Base-by-base conservation (phyloP, 1,140 invertebrate species). In the Drosophila lacteicornis region DNA sequence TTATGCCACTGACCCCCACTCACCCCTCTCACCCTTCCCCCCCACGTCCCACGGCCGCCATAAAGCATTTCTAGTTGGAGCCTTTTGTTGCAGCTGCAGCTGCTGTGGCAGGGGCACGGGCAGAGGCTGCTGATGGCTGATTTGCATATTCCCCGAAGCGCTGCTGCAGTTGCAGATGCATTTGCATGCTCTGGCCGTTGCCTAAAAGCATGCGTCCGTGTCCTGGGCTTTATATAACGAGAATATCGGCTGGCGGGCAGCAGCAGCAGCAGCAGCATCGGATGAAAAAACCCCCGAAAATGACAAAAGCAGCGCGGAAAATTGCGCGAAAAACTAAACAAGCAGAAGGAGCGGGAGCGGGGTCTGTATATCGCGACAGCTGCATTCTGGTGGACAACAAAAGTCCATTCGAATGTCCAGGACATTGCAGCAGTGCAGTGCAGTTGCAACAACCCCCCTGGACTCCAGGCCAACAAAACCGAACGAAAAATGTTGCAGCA, bases 281-380 rank as follows among this genome's bases (percentile, higher is more conserved):
- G 58, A 77, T 40, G 51, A 78, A 75, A 58, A 66, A 71, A 43
- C 75, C 66, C 67, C 66, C 75, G 22, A 76, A 86, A 86, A 74
- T 80, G 76, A 83, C 84, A 88, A 87, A 86, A 71, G 75, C 84
- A 81, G 30, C 85, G 85, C 85, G 85, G 85, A 88, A 88, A 88
- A 88, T 90, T 84, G 78, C 85, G 85, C 85, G 86, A 88, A 88
- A 88, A 88, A 88, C 85, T 88, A 88, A 88, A 90, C 86, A 79
- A 71, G 79, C 68, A 46, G 50, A 36, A 47, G 45, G 45, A 59
- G 57, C n/a, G 17, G 36, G 9, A 19, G 4, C 27, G 51, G 38
- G 3, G 58, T 12, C 9, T 38, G 43, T 59, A 22, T 50, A 50
- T 58, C 62, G 71, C 67, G 76, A 82, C 83, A 87, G 75, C 82